A percentile compares a stretch with the other conserved stretches of the same genome.
Conservation (phyloP, 2,113 vertebrate genomes). For the Kryptolebias marmoratus region DNA sequence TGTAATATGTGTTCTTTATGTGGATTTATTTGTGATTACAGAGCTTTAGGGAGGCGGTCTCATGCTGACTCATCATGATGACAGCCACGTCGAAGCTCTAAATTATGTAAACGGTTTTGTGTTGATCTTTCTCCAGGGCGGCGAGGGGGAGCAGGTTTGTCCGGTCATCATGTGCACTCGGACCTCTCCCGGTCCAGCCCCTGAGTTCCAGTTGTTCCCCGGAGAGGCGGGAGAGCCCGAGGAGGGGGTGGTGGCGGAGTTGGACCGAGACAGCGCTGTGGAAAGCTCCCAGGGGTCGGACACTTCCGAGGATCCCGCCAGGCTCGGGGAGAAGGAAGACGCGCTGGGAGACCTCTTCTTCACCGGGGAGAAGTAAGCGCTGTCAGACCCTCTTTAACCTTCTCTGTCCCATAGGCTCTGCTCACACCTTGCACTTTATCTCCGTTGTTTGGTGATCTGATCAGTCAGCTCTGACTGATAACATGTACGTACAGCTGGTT, state of each 20-base stretch:
- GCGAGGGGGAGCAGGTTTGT: slow-evolving; percentile 75
- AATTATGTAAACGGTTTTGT: background rate
- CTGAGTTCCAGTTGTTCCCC: slow-evolving; percentile 80
- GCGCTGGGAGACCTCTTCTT: slow-evolving; percentile 85
- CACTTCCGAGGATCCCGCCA: slow-evolving; percentile 76
- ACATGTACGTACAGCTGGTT: too few species aligned
- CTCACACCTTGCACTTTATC: too few species aligned
- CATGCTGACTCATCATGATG: background rate
- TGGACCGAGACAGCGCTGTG: slow-evolving; percentile 91
- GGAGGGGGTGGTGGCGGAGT: slow-evolving; percentile 82
- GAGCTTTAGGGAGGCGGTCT: background rate
- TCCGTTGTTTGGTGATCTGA: too few species aligned
- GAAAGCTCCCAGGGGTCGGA: slow-evolving; percentile 87
- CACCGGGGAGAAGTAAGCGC: slow-evolving; percentile 87
- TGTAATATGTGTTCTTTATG: too few species aligned
- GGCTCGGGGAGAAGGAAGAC: slow-evolving; percentile 82
- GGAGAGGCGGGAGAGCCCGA: slow-evolving; percentile 77
- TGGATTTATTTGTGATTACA: too few species aligned
- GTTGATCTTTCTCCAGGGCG: slow-evolving; percentile 69
- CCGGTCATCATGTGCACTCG: slow-evolving; percentile 85
- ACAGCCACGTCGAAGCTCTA: background rate
- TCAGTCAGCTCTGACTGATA: too few species aligned
- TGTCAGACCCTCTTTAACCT: too few species aligned
- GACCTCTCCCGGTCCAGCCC: slow-evolving; percentile 66
- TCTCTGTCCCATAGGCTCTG: too few species aligned